These are phyloP conservation scores for Epizoanthus stellaris DNA, from an alignment of 92 coral and sea anemone species.

Conservation along the genomic window DNA sequence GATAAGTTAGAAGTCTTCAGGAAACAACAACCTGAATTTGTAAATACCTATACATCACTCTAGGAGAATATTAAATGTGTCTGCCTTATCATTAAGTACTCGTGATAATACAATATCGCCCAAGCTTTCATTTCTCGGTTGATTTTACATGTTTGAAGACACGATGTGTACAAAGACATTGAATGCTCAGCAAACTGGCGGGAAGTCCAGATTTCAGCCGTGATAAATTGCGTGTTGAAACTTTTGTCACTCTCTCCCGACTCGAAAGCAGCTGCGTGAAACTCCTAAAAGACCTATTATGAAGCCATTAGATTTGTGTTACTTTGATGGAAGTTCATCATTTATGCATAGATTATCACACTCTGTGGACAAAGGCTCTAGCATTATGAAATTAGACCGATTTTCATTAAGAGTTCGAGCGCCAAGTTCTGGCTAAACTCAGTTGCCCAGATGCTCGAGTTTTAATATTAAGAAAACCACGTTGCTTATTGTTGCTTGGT, in stretches of 20 bases:
- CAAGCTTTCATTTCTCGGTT: slow-evolving; percentile 65
- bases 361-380: slow-evolving; percentile 76
- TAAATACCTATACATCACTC: slow-evolving; percentile 92
- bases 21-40: slow-evolving; percentile 84
- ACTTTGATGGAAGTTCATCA: slow-evolving; percentile 92
- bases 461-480: slow-evolving; percentile 65
- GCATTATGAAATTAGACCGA: slow-evolving; percentile 79
- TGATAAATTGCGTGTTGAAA: slow-evolving; percentile 49
- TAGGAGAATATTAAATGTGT: slow-evolving; percentile 69
- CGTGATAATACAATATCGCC: slow-evolving; percentile 88
- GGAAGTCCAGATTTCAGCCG: slow-evolving; percentile 28
- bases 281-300: slow-evolving; percentile 87
- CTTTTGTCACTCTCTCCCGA: slow-evolving; percentile 35
- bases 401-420: slow-evolving; percentile 59
- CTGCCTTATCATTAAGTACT: slow-evolving; percentile 88
- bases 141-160: slow-evolving; percentile 52
- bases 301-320: slow-evolving; percentile 84
- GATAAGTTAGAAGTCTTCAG: slow-evolving; percentile 71
- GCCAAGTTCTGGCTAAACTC: slow-evolving; percentile 64
- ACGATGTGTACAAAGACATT: slow-evolving; percentile 23
- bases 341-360: slow-evolving; percentile 93
- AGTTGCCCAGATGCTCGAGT: slow-evolving; percentile 66
- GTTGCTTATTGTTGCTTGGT: background rate
- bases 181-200: slow-evolving; percentile 1
- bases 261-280: slow-evolving; percentile 68